A percentile compares a stretch with the other conserved stretches of the same genome.
Conservation (phyloP, 2,888 invertebrate species). For the Pardosa pseudoannulata region DNA sequence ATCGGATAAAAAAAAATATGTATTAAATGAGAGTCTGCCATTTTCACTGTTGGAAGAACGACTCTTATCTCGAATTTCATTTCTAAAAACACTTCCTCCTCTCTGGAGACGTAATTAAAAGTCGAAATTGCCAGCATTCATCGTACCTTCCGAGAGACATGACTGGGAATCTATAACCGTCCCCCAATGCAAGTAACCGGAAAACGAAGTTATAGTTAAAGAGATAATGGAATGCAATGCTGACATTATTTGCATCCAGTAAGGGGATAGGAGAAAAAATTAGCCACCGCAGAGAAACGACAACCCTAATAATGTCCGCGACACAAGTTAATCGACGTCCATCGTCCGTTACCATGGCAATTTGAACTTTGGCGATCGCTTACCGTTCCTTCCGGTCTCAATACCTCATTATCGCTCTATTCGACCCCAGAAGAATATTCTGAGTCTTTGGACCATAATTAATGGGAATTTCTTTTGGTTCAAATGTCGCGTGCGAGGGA, state of each 20-base stretch:
- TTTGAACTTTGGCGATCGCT: background rate
- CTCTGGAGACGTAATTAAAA: too few relatives aligned
- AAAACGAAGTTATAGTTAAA: background rate
- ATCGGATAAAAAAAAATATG: too few relatives aligned
- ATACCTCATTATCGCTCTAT: background rate
- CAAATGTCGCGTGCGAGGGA: background rate
- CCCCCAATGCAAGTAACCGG: background rate
- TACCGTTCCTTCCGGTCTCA: background rate
- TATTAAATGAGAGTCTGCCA: too few relatives aligned
- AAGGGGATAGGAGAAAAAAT: background rate
- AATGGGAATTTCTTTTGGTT: slow-evolving; percentile 5
- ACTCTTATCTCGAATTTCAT: too few relatives aligned
- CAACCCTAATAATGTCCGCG: background rate
- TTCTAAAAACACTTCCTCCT: too few relatives aligned
- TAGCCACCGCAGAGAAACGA: background rate
- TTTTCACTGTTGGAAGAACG: too few relatives aligned
- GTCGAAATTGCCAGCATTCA: too few relatives aligned
- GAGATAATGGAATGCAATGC: background rate
- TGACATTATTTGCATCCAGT: background rate
- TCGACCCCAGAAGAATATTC: background rate
- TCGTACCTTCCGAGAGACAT: too few relatives aligned
- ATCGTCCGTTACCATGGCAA: background rate
- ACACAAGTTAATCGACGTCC: background rate
- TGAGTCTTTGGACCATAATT: background rate
- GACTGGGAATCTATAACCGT: too few relatives aligned